Evolutionary conservation across 1,140 invertebrate genomes (phyloP), one percentile per base, ranked within the genome.

Genomic region (Antheraea mylitta): DNA sequence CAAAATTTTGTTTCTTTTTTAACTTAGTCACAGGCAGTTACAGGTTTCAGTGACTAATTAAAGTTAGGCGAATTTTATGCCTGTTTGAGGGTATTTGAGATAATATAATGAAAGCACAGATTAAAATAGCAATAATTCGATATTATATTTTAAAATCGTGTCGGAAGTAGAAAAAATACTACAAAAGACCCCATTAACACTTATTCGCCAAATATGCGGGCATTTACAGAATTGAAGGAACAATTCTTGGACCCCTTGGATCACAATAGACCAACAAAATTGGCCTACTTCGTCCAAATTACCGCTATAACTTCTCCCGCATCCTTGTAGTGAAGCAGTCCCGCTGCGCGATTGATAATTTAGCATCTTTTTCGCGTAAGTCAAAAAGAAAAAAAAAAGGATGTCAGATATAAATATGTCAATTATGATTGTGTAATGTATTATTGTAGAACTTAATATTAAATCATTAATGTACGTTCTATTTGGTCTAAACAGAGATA

Each of bases 171-270:
- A 53, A 37, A 59, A 66, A 66, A 58, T 45, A 37, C 58, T 36
- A 58, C 48, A 66, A 66, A 65, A 8, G 30, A 59, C 6, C 45
- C 65, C 76, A 84, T 88, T 85, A 83, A 86, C 86, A 86, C 81
- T 80, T 86, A 83, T 89, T 88, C 76, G 81, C 78, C 78, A 64
- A 76, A 70, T 70, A 89, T 89, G 86, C 86, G 87, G 86, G 87
- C 80, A 69, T 68, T 61, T 62, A 63, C 62, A 71, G 64, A 80
- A 77, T 78, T 77, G 78, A 87, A 87, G 87, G 79, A 88, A 82
- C 78, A 63, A 81, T 85, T 87, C 89, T 89, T 91, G 63, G 69
- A 77, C 72, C 76, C 76, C 78, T 80, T 66, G 58, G 74, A 69
- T 73, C 71, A 88, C 83, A 90, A 90, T 91, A 74, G 85, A 69